phyloP scores from a whole-genome alignment of 35 echinoderm and acorn worm genomes.

The Ptychodera flava region DNA sequence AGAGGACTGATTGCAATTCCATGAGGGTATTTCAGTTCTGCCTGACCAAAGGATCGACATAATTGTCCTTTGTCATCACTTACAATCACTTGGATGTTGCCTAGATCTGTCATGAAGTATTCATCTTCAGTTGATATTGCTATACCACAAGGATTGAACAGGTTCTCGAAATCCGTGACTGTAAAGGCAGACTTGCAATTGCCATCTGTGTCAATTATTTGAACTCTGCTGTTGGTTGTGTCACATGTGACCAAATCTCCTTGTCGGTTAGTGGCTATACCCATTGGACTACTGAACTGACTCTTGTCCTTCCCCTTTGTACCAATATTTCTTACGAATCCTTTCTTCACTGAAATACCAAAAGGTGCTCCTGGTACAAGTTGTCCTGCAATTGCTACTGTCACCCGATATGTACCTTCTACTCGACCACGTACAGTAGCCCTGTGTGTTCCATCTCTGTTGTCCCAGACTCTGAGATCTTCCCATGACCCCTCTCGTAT shows the following conservation, averaged over 20 bases:
- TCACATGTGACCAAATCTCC: not conserved
- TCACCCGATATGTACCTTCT: not conserved
- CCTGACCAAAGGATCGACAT: not conserved
- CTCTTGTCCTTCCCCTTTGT: not conserved
- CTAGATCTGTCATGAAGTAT: not conserved
- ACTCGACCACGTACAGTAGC: not conserved
- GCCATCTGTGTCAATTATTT: not conserved
- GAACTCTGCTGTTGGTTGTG: not conserved
- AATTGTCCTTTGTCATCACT: not conserved
- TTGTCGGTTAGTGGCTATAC: not conserved
- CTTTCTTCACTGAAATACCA: not conserved
- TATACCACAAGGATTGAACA: not conserved
- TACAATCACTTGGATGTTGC: not conserved
- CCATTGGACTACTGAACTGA: not conserved
- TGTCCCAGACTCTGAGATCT: no score
- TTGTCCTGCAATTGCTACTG: not conserved
- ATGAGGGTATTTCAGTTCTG: not conserved
- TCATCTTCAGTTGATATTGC: not conserved
- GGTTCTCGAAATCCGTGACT: not conserved
- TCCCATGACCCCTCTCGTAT: no score
- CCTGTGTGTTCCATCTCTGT: no score
- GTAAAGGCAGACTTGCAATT: not conserved
- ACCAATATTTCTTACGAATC: not conserved
- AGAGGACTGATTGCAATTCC: not conserved
- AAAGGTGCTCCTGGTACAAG: not conserved